Evolutionary conservation across 2,797 vertebrate species (phyloP).

Genomic region (Schizopygopsis malacanthus): DNA sequence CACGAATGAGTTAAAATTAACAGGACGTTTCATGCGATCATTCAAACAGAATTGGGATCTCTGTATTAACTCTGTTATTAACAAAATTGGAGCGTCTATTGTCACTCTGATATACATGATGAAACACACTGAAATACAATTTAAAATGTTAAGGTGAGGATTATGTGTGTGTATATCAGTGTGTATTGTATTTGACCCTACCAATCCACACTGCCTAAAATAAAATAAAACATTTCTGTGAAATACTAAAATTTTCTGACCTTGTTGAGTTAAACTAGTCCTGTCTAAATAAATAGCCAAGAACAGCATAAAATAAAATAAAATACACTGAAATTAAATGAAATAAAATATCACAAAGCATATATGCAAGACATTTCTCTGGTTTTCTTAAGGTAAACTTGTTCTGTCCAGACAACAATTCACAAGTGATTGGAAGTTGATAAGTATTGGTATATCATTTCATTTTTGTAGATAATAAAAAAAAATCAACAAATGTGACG

Average conservation of each 20-base stretch:
- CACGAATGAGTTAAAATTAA: not conserved
- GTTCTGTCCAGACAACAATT: not conserved
- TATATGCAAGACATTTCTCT: not conserved
- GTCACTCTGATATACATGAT: not conserved
- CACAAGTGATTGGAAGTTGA: not conserved
- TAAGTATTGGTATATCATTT: not conserved
- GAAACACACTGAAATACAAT: constrained; percentile 2
- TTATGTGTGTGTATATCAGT: too few species aligned
- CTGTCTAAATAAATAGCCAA: too few species aligned
- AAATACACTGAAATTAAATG: too few species aligned
- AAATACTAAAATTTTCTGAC: not conserved
- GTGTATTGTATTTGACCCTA: too few species aligned
- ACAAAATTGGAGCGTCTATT: not conserved
- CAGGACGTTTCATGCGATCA: not conserved
- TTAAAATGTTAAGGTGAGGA: too few species aligned
- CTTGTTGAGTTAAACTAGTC: not conserved
- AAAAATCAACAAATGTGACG: not conserved
- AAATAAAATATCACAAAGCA: too few species aligned
- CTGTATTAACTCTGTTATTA: constrained; percentile 17
- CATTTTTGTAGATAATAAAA: not conserved
- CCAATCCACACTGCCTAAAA: too few species aligned
- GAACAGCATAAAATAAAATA: not conserved
- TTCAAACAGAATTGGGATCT: not conserved
- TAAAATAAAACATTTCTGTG: not conserved
- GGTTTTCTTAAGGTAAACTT: not conserved